Evolutionary conservation across 2,888 invertebrate genomes (phyloP), one percentile per base, ranked within the genome.

Genomic region (Tachina fera): DNA sequence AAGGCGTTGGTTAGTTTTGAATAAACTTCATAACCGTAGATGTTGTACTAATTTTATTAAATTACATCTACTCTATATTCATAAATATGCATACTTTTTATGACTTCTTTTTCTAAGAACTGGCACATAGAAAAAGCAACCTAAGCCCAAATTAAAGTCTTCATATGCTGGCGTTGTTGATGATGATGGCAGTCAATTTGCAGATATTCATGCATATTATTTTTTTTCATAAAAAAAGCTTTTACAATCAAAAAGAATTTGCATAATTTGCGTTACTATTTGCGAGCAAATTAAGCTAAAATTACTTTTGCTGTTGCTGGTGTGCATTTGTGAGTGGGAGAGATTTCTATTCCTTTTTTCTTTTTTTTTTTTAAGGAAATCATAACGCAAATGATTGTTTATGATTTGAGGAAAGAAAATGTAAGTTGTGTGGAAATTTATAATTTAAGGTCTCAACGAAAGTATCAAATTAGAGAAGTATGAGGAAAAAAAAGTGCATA

Each of bases 41-140:
- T 70, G 51, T 16, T 49, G 6, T 56, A 67, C 76, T 80, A 80
- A 84, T 84, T 80, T 84, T 60, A 60, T 80, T 60, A 80, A 84
- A 80, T 84, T 84, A 72, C 76, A 51, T 76, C 67, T 56, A 78
- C 61, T 72, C 65, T 51, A 65, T 45, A 84, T 71, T 79, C 71
- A 75, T 80, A 80, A 84, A 84, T 84, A 84, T 71, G 70, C 75
- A 70, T 76, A 76, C 45, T 61, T 76, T 41, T 41, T 47, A 45
- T 70, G 43, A 56, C 14, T 19, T 41, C 1, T 39, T 74, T 53
- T 11, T 39, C 68, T 41, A 31, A 43, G 22, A 47, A 13, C 60
- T 43, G 41, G 31, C 45, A 31, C 6, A 53, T 51, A 31, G 9
- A 63, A 71, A 31, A n/a, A 31, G 45, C n/a, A n/a, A n/a, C n/a